Percentiles rank a stretch among this genome's conserved stretches.
These are phyloP conservation scores for Lepidocolaptes lacrymiger DNA, from an alignment of 2,797 vertebrate genomes.

Conservation along the genomic window DNA sequence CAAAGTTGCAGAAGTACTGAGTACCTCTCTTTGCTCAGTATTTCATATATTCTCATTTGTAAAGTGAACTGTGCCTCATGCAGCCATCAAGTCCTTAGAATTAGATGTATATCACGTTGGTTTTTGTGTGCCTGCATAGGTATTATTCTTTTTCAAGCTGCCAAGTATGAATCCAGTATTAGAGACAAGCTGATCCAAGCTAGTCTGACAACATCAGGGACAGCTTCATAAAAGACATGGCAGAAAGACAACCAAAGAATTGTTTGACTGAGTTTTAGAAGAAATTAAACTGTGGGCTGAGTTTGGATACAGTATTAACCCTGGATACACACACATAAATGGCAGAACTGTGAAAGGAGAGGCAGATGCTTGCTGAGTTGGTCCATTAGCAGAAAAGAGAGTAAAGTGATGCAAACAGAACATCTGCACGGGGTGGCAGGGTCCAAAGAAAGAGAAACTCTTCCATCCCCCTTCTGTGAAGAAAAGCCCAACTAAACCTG, in stretches of 20 bases:
- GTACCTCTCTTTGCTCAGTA: neutral
- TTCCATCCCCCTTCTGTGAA: neutral
- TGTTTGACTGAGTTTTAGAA: neutral
- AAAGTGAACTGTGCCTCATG: neutral
- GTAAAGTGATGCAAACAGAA: neutral
- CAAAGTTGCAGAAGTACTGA: neutral
- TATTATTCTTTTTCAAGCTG: neutral
- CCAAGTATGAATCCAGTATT: neutral
- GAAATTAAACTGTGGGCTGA: neutral
- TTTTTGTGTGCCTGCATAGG: fast-evolving
- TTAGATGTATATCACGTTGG: neutral
- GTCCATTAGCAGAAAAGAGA: neutral
- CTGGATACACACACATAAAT: fast-evolving
- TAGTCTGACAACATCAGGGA: neutral
- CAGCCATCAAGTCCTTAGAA: neutral
- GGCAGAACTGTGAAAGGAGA: neutral
- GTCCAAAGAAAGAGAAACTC: neutral
- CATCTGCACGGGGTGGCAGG: neutral
- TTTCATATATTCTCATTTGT: neutral
- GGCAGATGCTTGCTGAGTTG: neutral
- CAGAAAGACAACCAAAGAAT: neutral
- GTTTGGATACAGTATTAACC: neutral
- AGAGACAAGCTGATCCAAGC: neutral
- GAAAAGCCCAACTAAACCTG: neutral
- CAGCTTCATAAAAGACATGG: neutral